These are phyloP conservation scores for Poecilia velifera DNA, from an alignment of 2,797 vertebrate species.

Conservation along the genomic window DNA sequence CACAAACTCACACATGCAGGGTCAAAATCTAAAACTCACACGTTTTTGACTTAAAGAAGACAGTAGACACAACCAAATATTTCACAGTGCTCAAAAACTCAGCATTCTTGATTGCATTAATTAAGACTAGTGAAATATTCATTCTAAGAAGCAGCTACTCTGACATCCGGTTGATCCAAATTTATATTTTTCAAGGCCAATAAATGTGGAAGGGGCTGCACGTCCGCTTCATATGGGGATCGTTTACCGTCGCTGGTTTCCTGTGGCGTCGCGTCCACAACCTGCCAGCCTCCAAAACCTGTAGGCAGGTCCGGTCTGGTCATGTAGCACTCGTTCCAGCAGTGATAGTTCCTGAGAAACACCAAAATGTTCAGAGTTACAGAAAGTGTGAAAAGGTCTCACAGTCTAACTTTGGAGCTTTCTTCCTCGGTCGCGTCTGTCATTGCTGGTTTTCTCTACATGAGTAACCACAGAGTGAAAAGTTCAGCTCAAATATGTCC, in stretches of 20 bases:
- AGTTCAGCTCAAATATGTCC: background rate
- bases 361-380: background rate
- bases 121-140: background rate
- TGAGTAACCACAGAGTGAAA: background rate
- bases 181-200: background rate
- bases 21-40: no score
- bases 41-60: no score
- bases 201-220: no score
- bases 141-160: background rate
- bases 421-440: background rate
- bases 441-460: background rate
- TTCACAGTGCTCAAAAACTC: background rate
- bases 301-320: conserved; percentile 91
- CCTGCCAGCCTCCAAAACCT: conserved; percentile 96
- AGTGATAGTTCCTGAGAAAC: conserved; percentile 93
- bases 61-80: no score
- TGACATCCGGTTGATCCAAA: background rate
- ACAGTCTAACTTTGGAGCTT: background rate
- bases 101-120: background rate
- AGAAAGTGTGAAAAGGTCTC: background rate
- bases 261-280: conserved; percentile 94
- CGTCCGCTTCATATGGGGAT: background rate
- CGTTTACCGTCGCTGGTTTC: conserved; percentile 91
- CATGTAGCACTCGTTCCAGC: conserved; percentile 98
- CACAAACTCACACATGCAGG: background rate